A percentile compares a stretch with the other conserved stretches of the same genome.
These are phyloP conservation scores for Cladorhizidae sp. DNA, from an alignment of 37 sponge, comb jelly and placozoan genomes.

Conservation along the genomic window DNA sequence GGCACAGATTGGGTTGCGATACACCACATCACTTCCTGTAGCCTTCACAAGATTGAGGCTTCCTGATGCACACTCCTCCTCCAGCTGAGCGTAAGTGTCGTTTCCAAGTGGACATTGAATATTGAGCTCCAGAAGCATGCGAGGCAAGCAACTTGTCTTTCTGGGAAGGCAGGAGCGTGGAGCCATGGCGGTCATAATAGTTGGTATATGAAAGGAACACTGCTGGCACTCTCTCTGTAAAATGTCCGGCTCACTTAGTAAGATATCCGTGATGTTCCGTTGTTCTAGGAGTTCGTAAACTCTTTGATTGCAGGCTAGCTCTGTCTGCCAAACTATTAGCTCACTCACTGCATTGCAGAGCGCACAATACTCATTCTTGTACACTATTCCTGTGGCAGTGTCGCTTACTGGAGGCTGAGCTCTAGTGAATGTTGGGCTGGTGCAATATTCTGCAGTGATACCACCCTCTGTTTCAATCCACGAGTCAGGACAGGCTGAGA, in stretches of 20 bases:
- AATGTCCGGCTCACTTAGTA: background rate
- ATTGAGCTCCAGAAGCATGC: background rate
- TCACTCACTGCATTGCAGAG: background rate
- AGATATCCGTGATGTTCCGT: no score
- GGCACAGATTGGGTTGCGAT: background rate
- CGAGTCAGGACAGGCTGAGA: conserved; percentile 9
- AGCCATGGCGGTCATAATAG: no score
- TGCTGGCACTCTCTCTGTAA: background rate
- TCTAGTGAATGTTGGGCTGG: background rate
- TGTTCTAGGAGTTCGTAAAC: background rate
- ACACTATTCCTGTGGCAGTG: conserved; percentile 34
- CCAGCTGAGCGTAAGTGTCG: background rate
- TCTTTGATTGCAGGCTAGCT: conserved; percentile 6
- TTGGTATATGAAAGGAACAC: conserved; percentile 14
- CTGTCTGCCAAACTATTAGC: conserved; percentile 3
- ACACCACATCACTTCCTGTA: background rate
- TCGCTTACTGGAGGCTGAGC: conserved; percentile 36
- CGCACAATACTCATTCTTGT: conserved; percentile 28
- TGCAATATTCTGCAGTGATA: background rate
- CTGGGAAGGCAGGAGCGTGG: background rate
- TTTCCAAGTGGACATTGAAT: background rate
- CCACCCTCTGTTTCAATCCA: background rate
- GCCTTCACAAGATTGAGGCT: background rate
- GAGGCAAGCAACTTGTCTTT: background rate
- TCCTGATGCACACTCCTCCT: background rate